Percentiles rank a stretch among this genome's conserved stretches.
Evolutionary conservation across 2,113 vertebrate genomes (phyloP).

Genomic region (Phrynosoma blainvillii): DNA sequence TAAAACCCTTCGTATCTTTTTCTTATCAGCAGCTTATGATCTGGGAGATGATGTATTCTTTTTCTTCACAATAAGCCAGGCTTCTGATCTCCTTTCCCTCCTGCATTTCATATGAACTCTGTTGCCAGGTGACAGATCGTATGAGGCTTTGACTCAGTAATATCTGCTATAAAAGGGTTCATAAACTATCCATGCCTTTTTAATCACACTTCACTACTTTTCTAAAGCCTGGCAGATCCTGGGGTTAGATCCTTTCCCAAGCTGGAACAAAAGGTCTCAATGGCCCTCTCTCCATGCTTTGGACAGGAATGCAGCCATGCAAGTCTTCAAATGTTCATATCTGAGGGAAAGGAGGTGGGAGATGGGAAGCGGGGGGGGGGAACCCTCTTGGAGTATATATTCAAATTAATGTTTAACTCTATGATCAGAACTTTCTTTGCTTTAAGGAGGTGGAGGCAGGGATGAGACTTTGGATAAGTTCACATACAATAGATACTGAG

Average conservation of each 20-base stretch:
- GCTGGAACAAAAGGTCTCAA: not conserved
- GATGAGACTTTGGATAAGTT: not conserved
- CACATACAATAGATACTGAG: not conserved
- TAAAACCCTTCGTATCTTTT: slow-evolving; percentile 1
- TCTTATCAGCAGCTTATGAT: slow-evolving; percentile 23
- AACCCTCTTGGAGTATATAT: not conserved
- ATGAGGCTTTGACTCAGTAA: slow-evolving; percentile 9
- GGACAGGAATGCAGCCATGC: not conserved
- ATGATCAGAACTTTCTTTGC: not conserved
- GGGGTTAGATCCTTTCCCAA: slow-evolving; percentile 7
- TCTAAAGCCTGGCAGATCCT: slow-evolving; percentile 21
- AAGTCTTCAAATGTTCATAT: not conserved
- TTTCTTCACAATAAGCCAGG: not conserved
- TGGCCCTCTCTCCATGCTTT: not conserved
- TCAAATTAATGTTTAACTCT: not conserved
- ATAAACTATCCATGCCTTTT: slow-evolving; percentile 9
- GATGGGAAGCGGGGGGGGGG: not conserved
- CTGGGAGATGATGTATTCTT: slow-evolving; percentile 10
- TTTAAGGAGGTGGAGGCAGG: not conserved
- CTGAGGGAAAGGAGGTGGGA: not conserved
- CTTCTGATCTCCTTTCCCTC: slow-evolving; percentile 14
- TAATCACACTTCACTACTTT: slow-evolving; percentile 32
- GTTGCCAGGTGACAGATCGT: slow-evolving; percentile 38
- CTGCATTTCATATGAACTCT: slow-evolving; percentile 11
- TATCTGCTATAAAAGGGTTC: slow-evolving; percentile 17